Percentiles rank a stretch among this genome's conserved stretches.
These are phyloP conservation scores for Apodemus sylvaticus DNA, from an alignment of 2,113 vertebrate genomes.

Conservation along the genomic window DNA sequence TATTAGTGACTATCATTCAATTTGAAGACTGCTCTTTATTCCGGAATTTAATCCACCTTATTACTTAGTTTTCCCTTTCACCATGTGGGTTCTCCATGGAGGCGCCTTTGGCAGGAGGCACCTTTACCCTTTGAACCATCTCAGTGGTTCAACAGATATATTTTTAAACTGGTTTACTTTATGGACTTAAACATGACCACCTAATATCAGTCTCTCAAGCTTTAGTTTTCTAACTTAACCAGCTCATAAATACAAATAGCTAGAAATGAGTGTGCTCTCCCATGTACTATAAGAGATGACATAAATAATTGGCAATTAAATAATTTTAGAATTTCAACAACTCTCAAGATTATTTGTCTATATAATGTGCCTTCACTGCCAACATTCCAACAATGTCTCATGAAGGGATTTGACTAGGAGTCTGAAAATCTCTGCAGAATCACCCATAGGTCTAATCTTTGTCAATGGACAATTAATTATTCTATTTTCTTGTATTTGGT, in stretches of 20 bases:
- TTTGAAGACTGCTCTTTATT: neutral
- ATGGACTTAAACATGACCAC: neutral
- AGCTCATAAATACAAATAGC: neutral
- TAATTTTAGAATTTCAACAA: neutral
- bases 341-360: neutral
- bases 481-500: neutral
- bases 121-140: too few relatives aligned
- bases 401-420: neutral
- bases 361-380: neutral
- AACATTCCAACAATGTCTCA: neutral
- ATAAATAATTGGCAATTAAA: neutral
- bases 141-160: neutral
- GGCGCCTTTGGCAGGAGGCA: neutral
- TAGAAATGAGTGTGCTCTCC: neutral
- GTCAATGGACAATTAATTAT: neutral
- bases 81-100: neutral
- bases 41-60: neutral
- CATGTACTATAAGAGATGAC: neutral
- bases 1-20: neutral
- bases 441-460: neutral
- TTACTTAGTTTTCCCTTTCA: neutral
- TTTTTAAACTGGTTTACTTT: neutral
- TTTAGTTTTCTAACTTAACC: neutral
- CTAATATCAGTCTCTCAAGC: neutral
- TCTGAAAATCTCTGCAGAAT: neutral